Evolutionary conservation across 2,797 vertebrate genomes (phyloP).

Genomic region (Nasua narica): DNA sequence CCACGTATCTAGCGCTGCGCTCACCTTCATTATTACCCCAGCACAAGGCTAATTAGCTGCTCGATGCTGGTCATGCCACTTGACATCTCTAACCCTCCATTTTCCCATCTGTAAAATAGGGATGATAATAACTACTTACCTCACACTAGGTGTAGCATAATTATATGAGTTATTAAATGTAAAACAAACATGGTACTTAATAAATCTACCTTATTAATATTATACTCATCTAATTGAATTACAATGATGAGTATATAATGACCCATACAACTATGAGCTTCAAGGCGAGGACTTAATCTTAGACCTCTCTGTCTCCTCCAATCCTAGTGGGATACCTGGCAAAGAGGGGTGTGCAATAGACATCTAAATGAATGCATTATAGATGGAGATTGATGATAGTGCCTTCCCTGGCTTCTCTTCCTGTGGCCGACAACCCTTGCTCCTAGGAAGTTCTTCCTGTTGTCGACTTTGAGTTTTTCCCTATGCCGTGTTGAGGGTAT

Average conservation of each 20-base stretch:
- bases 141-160: background rate
- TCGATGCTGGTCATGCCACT: background rate
- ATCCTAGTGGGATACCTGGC: background rate
- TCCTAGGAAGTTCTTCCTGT: background rate
- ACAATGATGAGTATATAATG: background rate
- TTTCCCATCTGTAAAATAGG: background rate
- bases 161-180: background rate
- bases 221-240: background rate
- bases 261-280: no score
- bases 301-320: background rate
- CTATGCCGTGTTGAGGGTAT: background rate
- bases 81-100: background rate
- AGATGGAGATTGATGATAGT: accelerated
- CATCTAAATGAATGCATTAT: background rate
- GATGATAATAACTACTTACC: background rate
- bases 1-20: accelerated
- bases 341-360: background rate
- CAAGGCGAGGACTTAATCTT: background rate
- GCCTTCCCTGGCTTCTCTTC: background rate
- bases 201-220: background rate
- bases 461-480: background rate
- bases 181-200: background rate
- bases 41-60: background rate
- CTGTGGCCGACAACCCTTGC: background rate
- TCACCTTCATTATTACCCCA: background rate